These are phyloP conservation scores for Erpornis zantholeuca DNA, from an alignment of 2,113 vertebrate genomes.

Conservation along the genomic window DNA sequence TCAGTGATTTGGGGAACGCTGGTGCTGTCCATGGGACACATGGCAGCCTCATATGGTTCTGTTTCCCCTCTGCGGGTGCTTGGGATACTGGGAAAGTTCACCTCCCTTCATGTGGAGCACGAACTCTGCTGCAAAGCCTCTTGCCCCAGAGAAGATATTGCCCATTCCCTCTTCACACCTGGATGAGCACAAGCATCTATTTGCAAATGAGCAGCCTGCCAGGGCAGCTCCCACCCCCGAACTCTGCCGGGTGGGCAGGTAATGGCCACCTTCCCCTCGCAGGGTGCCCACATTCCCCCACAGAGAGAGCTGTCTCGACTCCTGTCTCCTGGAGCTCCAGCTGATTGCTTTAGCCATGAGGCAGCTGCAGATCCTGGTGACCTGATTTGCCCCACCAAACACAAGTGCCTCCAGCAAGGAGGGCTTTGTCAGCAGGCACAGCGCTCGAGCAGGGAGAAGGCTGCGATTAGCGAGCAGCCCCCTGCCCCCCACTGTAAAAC, in stretches of 20 bases:
- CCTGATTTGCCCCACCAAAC: constrained; percentile 43
- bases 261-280: background rate
- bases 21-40: fast-evolving
- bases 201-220: background rate
- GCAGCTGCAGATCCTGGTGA: background rate
- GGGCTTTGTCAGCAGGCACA: background rate
- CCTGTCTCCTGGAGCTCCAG: constrained; percentile 1
- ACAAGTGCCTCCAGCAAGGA: constrained; percentile 5
- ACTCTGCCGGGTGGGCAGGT: background rate
- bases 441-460: background rate
- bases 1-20: background rate
- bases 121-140: background rate
- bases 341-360: background rate
- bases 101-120: background rate
- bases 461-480: background rate
- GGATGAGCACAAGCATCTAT: background rate
- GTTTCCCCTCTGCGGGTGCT: background rate
- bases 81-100: background rate
- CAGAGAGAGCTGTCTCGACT: background rate
- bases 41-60: fast-evolving
- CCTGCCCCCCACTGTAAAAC: background rate
- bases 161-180: background rate
- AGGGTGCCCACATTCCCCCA: background rate
- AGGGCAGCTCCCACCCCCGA: background rate
- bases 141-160: background rate